Percentiles rank a stretch among this genome's conserved stretches.
Conservation (phyloP, 2,888 invertebrate genomes). For the Petrolisthes cinctipes region DNA sequence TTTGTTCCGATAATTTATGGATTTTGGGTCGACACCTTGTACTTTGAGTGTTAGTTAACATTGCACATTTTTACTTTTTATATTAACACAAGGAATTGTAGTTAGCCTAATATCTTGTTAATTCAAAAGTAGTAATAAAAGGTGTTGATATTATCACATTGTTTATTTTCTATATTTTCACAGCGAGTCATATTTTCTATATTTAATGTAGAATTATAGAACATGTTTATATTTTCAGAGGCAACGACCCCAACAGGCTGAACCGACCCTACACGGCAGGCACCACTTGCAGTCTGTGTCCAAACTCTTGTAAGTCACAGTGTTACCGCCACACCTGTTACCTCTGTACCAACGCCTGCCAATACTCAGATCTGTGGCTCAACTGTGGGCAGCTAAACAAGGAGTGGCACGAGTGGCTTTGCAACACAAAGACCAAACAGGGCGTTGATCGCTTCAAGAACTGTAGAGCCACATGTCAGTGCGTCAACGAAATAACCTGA, state of each 20-base stretch:
- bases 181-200: no score
- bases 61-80: no score
- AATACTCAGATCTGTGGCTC: conserved; percentile 78
- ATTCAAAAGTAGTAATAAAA: no score
- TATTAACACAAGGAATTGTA: no score
- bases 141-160: no score
- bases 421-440: conserved; percentile 68
- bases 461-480: conserved; percentile 64
- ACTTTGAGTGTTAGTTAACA: no score
- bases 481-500: conserved; percentile 60
- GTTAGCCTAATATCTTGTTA: no score
- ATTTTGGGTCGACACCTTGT: no score
- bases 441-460: conserved; percentile 62
- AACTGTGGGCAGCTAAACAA: conserved; percentile 79
- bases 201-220: neutral
- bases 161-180: no score
- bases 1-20: no score
- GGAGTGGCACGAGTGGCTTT: conserved; percentile 76
- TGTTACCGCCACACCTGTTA: conserved; percentile 40
- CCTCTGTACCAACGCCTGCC: conserved; percentile 81
- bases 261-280: conserved; percentile 53
- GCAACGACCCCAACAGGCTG: conserved; percentile 56
- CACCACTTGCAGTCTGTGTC: conserved; percentile 42
- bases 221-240: conserved; percentile 27
- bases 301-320: conserved; percentile 41